Evolutionary conservation across 2,888 invertebrate species (phyloP).

Genomic region (Tillus elongatus): DNA sequence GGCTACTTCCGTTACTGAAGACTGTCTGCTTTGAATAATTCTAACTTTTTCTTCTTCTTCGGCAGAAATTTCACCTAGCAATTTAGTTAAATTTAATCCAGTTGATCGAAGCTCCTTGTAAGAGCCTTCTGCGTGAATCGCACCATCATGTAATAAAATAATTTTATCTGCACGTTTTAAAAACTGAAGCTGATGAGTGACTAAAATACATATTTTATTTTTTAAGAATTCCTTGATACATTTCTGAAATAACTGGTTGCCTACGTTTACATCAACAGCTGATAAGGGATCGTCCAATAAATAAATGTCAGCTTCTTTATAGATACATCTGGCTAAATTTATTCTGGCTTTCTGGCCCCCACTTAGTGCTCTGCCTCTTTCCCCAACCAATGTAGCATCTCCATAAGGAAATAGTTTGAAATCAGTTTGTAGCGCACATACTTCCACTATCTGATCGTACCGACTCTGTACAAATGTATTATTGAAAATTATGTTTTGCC

Average conservation of each 20-base stretch:
- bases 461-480: conserved; percentile 47
- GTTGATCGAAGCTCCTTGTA: conserved; percentile 39
- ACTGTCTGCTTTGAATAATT: conserved; percentile 32
- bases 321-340: conserved; percentile 60
- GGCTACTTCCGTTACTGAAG: conserved; percentile 29
- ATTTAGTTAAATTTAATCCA: conserved; percentile 46
- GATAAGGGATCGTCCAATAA: conserved; percentile 74
- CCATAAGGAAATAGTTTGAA: conserved; percentile 63
- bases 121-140: conserved; percentile 42
- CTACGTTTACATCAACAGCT: conserved; percentile 72
- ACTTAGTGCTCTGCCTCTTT: conserved; percentile 66
- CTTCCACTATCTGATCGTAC: conserved; percentile 51
- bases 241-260: conserved; percentile 61
- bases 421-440: conserved; percentile 56
- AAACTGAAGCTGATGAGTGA: conserved; percentile 65
- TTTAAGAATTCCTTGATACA: conserved; percentile 55
- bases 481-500: conserved; percentile 71
- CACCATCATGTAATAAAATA: conserved; percentile 41
- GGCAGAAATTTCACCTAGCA: conserved; percentile 36
- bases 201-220: conserved; percentile 54
- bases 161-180: conserved; percentile 37
- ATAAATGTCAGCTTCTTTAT: conserved; percentile 69
- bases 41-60: conserved; percentile 33
- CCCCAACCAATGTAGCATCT: conserved; percentile 67
- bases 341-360: conserved; percentile 79